Percentiles rank a stretch among this genome's conserved stretches.
These are phyloP conservation scores for Amiota mariae DNA, from an alignment of 2,888 invertebrate species.

Conservation along the genomic window DNA sequence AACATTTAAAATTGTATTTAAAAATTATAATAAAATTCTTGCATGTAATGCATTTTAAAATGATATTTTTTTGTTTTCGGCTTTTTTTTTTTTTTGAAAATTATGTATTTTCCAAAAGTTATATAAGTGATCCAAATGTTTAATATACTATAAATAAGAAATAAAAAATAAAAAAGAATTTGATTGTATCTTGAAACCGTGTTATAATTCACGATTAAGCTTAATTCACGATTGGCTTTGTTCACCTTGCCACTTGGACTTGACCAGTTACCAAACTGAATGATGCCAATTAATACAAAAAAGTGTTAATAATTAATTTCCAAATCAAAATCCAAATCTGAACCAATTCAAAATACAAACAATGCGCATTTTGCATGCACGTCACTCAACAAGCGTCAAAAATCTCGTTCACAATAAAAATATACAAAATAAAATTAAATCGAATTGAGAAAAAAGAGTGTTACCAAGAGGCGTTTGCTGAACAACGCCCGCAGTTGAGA, in stretches of 20 bases:
- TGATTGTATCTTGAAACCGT: too few species aligned
- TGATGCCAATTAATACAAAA: slow-evolving; percentile 20
- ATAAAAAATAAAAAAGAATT: too few species aligned
- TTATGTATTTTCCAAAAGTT: neutral
- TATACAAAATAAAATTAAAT: neutral
- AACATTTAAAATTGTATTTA: too few species aligned
- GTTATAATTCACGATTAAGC: too few species aligned
- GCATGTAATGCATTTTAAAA: too few species aligned
- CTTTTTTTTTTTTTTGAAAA: neutral
- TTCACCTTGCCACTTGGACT: too few species aligned
- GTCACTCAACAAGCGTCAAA: slow-evolving; percentile 55
- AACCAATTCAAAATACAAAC: neutral
- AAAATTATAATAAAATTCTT: too few species aligned
- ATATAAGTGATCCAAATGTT: neutral
- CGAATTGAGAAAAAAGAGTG: slow-evolving; percentile 1
- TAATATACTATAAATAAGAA: too few species aligned
- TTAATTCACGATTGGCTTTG: too few species aligned
- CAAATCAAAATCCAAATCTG: neutral
- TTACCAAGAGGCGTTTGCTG: slow-evolving; percentile 4
- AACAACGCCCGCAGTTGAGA: slow-evolving; percentile 36
- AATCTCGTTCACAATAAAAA: slow-evolving; percentile 44
- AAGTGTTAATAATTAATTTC: slow-evolving; percentile 53
- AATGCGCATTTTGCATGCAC: slow-evolving; percentile 33
- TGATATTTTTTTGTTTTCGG: neutral
- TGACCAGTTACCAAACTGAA: neutral